Conservation (phyloP, 1,140 invertebrate species). For the Meloidogyne hapla region DNA sequence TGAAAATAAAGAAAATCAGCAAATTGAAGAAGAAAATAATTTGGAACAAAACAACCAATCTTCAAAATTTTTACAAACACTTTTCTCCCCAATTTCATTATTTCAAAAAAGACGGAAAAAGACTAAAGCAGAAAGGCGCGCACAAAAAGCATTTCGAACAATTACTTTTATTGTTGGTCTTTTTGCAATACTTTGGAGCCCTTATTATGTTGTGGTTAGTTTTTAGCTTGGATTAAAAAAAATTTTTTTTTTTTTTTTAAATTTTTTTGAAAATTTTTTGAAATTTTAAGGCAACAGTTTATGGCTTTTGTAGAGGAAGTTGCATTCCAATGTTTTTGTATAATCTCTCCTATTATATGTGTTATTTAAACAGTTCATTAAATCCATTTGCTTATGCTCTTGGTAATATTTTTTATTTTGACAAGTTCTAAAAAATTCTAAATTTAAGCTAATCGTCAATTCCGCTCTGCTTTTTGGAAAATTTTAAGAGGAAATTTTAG, state of each 20-base stretch:
- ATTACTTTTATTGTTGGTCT: conserved; percentile 63
- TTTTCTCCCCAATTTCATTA: conserved; percentile 58
- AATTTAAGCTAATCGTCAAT: conserved; percentile 85
- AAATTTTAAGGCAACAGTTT: conserved; percentile 57
- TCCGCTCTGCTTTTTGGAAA: conserved; percentile 94
- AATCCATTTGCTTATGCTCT: conserved; percentile 98
- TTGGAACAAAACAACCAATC: conserved; percentile 45
- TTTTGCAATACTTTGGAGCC: conserved; percentile 64
- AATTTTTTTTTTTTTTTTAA: no score
- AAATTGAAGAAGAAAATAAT: conserved; percentile 17
- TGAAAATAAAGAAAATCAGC: background rate
- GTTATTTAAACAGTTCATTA: conserved; percentile 95
- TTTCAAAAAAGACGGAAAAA: conserved; percentile 55
- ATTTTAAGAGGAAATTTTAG: conserved; percentile 71
- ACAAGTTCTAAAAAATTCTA: background rate
- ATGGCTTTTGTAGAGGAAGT: conserved; percentile 62
- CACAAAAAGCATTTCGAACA: conserved; percentile 60
- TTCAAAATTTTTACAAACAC: conserved; percentile 36
- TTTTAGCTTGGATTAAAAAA: no score
- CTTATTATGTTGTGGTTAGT: conserved; percentile 62
- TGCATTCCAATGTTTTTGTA: conserved; percentile 60
- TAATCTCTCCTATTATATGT: conserved; percentile 81
- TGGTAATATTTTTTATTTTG: conserved; percentile 7
- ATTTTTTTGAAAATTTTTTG: background rate
- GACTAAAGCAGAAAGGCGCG: conserved; percentile 61